Evolutionary conservation across 2,797 vertebrate species (phyloP), one percentile per base, ranked within the genome.

Genomic region (Furcifer pardalis): DNA sequence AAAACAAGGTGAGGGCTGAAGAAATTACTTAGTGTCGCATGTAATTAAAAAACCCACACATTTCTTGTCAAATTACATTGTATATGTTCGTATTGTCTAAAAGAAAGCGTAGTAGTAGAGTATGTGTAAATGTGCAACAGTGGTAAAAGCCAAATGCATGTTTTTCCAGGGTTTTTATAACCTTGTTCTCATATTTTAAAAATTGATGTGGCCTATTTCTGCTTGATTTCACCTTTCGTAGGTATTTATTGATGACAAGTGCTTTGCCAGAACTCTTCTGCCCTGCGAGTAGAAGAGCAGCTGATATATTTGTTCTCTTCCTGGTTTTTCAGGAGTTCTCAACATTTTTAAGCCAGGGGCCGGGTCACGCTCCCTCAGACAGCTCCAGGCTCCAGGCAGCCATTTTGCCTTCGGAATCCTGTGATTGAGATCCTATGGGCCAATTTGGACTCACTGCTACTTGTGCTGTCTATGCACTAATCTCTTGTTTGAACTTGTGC

Each of bases 1-100:
- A 96, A 96, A 93, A 91, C 90, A 83, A 95, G 95, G 96, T 96
- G 79, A 89, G 85, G 40, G 1, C 86, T 84, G 84, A 83, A 59
- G 83, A 80, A n/a, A 30, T 37, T 71, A 56, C 60, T 49, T 21
- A 60, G 44, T 59, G 4, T 86, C 19, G 44, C 56, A 27, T 27
- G 10, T 37, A 35, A 32, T 7, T 66, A n/a, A n/a, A n/a, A n/a
- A n/a, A n/a, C n/a, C n/a, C n/a, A n/a, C n/a, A n/a, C n/a, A n/a
- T n/a, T n/a, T 2, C 25, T 7, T 46, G 25, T 4, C 72, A 82
- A 1, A 4, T 40, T 80, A 59, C 32, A n/a, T 25, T 52, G 21
- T 27, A 46, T 72, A 23, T 9, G 30, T 72, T 17, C n/a, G 17
- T 19, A 7, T 27, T 35, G 0, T 4, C 27, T 30, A 56, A 56